A percentile compares a stretch with the other conserved stretches of the same genome.
phyloP scores from a whole-genome alignment of 1,140 invertebrate species.

The Drosophila quadrilineata region DNA sequence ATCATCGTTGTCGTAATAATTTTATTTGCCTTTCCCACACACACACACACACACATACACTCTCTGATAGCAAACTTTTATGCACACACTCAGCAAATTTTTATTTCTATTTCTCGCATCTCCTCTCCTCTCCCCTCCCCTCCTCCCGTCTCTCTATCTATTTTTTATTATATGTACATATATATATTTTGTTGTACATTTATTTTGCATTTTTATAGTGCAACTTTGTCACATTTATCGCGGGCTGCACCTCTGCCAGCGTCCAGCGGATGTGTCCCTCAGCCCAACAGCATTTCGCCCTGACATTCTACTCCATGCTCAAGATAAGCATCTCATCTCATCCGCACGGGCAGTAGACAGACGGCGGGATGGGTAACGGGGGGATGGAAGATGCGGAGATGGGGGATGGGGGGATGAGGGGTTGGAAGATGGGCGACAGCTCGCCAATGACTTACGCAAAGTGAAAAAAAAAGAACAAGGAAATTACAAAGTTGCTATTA shows the following conservation, averaged over 20 bases:
- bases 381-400: no score
- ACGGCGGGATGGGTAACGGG: no score
- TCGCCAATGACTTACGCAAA: conserved; percentile 56
- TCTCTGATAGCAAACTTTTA: neutral
- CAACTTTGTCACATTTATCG: conserved; percentile 68
- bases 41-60: conserved; percentile 40
- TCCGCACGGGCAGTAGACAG: no score
- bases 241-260: conserved; percentile 58
- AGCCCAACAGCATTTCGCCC: conserved; percentile 27
- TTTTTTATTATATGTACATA: no score
- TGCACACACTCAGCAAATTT: conserved; percentile 22
- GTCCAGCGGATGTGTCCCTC: conserved; percentile 54
- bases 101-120: conserved; percentile 32
- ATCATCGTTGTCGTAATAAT: conserved; percentile 60
- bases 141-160: no score
- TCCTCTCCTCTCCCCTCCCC: no score
- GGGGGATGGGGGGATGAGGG: no score
- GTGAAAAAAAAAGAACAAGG: neutral
- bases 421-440: conserved; percentile 23
- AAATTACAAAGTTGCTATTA: neutral
- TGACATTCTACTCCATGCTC: neutral
- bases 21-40: conserved; percentile 73
- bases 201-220: conserved; percentile 61
- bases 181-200: conserved; percentile 39
- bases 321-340: conserved; percentile 53